A percentile compares a stretch with the other conserved stretches of the same genome.
phyloP scores from a whole-genome alignment of 2,888 invertebrate species.

The Ditula angustiorana region DNA sequence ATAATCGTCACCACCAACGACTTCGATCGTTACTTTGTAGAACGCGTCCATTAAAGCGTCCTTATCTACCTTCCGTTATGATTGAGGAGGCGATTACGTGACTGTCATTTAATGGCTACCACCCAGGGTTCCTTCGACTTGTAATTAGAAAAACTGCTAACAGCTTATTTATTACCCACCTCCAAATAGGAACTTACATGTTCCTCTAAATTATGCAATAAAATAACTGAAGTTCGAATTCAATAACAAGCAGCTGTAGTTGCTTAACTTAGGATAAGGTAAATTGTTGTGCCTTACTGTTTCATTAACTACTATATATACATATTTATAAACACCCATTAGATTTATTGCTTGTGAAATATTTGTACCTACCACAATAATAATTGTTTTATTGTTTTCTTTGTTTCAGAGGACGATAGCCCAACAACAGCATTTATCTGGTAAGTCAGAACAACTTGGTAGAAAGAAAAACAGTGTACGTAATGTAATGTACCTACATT shows the following conservation, averaged over 20 bases:
- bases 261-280: not conserved
- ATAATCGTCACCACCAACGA: not conserved
- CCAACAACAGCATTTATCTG: conserved; percentile 87
- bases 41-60: conserved; percentile 17
- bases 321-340: no score
- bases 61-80: conserved; percentile 19
- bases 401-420: conserved; percentile 88
- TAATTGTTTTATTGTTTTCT: conserved; percentile 32
- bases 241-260: not conserved
- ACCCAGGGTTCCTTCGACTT: conserved; percentile 14
- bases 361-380: not conserved
- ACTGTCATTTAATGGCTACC: conserved; percentile 14
- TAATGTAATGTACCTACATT: no score
- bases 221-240: no score
- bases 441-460: no score
- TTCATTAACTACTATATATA: no score
- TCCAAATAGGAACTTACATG: not conserved
- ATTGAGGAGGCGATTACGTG: conserved; percentile 10
- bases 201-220: no score
- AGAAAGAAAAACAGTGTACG: no score
- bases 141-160: not conserved
- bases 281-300: no score
- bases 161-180: not conserved
- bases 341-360: no score
- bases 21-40: conserved; percentile 3